Evolutionary conservation across 2,888 invertebrate genomes (phyloP).

Genomic region (Heliconius hortense): DNA sequence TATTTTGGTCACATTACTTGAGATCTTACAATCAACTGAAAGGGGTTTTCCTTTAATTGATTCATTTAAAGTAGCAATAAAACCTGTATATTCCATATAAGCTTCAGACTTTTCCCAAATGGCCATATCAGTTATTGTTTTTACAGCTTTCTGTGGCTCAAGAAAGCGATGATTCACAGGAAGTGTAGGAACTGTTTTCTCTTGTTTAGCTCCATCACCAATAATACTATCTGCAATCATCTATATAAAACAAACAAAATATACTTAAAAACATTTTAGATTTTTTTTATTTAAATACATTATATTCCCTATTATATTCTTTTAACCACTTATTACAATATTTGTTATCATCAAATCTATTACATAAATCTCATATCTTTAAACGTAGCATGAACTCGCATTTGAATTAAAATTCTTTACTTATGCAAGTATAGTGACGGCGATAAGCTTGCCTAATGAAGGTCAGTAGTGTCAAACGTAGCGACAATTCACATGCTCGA

Average conservation of each 20-base stretch:
- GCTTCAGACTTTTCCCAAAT: constrained; percentile 93
- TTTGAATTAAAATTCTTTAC: constrained; percentile 8
- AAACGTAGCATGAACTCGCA: background rate
- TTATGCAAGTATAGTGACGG: constrained; percentile 28
- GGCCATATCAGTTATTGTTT: constrained; percentile 86
- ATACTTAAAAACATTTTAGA: background rate
- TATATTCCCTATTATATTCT: background rate
- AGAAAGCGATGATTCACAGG: constrained; percentile 83
- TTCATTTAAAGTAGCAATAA: constrained; percentile 92
- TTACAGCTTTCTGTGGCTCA: constrained; percentile 85
- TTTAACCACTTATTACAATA: background rate
- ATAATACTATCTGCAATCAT: constrained; percentile 63
- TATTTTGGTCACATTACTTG: constrained; percentile 83
- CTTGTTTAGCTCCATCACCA: constrained; percentile 62
- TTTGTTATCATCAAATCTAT: constrained; percentile 7
- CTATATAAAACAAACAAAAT: constrained; percentile 46
- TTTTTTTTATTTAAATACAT: background rate
- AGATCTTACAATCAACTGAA: constrained; percentile 83
- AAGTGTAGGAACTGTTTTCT: constrained; percentile 55
- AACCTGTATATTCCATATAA: constrained; percentile 93
- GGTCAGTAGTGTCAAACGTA: constrained; percentile 72
- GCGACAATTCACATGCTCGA: constrained; percentile 41
- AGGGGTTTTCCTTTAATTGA: constrained; percentile 91
- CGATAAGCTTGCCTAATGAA: constrained; percentile 70
- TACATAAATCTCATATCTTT: constrained; percentile 6